phyloP scores from a whole-genome alignment of 2,797 vertebrate species.

The Aldrovandia affinis region DNA sequence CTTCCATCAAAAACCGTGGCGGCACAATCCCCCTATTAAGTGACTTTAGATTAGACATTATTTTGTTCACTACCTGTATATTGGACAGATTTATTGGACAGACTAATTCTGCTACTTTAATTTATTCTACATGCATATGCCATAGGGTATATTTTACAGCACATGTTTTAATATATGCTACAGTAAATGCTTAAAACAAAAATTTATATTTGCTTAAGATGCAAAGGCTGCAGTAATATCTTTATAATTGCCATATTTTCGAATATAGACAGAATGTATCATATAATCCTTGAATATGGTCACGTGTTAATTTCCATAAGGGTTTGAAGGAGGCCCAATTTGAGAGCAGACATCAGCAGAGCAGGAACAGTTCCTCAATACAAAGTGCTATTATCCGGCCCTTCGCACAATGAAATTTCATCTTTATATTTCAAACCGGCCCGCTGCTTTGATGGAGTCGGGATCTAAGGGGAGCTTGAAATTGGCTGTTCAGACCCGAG shows the following conservation, averaged over 20 bases:
- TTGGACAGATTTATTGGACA: no score
- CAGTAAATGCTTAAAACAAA: neutral
- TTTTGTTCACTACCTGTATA: no score
- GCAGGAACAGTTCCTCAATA: neutral
- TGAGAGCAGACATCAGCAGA: neutral
- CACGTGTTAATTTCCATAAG: neutral
- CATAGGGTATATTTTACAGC: neutral
- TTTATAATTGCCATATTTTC: neutral
- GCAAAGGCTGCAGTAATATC: neutral
- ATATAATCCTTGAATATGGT: neutral
- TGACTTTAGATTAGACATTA: no score
- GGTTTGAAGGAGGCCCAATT: neutral
- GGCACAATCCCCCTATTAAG: no score
- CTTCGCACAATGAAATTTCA: neutral
- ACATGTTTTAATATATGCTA: neutral
- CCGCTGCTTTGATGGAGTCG: neutral
- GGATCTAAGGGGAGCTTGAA: constrained; percentile 8
- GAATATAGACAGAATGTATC: neutral
- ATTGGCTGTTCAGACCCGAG: constrained; percentile 17
- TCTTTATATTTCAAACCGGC: constrained; percentile 4
- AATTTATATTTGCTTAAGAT: neutral
- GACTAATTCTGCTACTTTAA: no score
- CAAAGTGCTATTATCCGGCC: neutral
- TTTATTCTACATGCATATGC: neutral
- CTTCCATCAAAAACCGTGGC: no score